phyloP scores from a whole-genome alignment of 2,113 vertebrate species.

The Rhabdomys dilectus region DNA sequence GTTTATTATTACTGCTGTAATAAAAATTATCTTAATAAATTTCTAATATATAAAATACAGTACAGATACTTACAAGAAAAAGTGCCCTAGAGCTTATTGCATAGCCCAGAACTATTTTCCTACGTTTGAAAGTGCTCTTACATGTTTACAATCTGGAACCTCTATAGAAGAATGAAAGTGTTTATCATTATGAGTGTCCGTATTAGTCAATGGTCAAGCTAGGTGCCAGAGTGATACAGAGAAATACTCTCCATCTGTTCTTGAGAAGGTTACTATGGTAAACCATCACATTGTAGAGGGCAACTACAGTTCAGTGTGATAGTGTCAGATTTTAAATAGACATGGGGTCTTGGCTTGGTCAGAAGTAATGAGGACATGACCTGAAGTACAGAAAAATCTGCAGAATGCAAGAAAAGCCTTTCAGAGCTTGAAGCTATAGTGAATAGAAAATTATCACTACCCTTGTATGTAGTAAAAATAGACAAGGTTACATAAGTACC shows the following conservation, averaged over 20 bases:
- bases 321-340: not conserved
- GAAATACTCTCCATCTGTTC: not conserved
- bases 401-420: not conserved
- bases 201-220: not conserved
- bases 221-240: not conserved
- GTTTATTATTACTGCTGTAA: not conserved
- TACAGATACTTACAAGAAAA: not conserved
- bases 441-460: not conserved
- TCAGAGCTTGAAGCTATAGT: not conserved
- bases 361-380: not conserved
- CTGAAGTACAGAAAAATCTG: not conserved
- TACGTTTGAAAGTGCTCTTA: constrained; percentile 27
- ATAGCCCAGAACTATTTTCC: not conserved
- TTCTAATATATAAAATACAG: not conserved
- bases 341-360: not conserved
- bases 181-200: not conserved
- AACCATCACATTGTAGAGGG: too few relatives aligned
- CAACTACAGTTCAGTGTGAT: too few relatives aligned
- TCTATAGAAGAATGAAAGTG: constrained; percentile 17
- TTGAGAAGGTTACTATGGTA: not conserved
- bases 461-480: constrained; percentile 9
- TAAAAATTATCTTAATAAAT: not conserved
- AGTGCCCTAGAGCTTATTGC: not conserved
- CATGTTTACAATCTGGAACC: not conserved
- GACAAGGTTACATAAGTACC: not conserved